phyloP scores from a whole-genome alignment of 2,888 invertebrate species.

The Harpagoxenus sublaevis region DNA sequence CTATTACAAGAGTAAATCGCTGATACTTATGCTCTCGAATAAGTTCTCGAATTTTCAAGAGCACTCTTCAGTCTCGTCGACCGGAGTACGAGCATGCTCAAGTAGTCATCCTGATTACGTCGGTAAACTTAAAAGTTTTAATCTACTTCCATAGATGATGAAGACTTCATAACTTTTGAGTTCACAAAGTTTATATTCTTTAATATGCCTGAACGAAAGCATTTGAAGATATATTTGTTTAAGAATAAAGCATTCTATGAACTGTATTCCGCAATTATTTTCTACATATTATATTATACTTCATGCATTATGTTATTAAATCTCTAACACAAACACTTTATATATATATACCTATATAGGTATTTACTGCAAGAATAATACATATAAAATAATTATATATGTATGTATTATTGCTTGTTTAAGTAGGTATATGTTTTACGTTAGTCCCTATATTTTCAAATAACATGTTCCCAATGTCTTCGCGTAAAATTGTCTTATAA shows the following conservation, averaged over 20 bases:
- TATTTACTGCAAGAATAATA: neutral
- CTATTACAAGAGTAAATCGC: constrained; percentile 43
- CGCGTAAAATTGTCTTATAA: neutral
- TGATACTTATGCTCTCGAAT: constrained; percentile 56
- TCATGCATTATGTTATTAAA: neutral
- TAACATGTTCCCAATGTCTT: neutral
- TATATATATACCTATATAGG: neutral
- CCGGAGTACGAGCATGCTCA: constrained; percentile 61
- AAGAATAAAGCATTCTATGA: neutral
- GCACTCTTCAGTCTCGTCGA: constrained; percentile 51
- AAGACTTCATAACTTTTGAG: constrained; percentile 42
- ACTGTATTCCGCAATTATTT: constrained; percentile 11
- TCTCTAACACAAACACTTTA: neutral
- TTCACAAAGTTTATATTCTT: constrained; percentile 58
- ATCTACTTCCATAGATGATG: constrained; percentile 53
- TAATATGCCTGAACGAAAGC: constrained; percentile 33
- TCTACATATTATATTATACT: neutral
- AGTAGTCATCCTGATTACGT: constrained; percentile 69
- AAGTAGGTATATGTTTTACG: neutral
- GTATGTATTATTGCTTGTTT: neutral
- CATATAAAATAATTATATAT: neutral
- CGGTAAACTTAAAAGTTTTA: constrained; percentile 62
- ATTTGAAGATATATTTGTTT: constrained; percentile 29
- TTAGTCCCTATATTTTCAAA: neutral
- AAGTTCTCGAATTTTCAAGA: constrained; percentile 59